These are phyloP conservation scores for Liposcelis brunnea DNA, from an alignment of 2,888 invertebrate genomes.

Conservation along the genomic window DNA sequence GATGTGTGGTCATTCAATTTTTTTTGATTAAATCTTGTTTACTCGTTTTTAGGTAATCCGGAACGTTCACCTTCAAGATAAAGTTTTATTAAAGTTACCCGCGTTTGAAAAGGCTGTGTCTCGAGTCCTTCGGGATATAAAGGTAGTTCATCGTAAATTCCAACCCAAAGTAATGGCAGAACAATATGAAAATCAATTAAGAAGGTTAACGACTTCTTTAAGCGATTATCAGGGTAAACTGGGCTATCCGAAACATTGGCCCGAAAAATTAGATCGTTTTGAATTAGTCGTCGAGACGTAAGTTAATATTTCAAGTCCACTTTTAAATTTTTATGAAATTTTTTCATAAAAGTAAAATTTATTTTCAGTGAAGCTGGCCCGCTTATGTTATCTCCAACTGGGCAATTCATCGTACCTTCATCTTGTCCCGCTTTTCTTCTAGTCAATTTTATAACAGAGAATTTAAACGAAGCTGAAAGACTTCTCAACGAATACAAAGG, in stretches of 20 bases:
- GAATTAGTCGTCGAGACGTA: constrained; percentile 82
- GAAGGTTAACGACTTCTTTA: constrained; percentile 68
- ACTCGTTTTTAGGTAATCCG: constrained; percentile 27
- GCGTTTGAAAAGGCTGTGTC: constrained; percentile 72
- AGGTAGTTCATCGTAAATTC: constrained; percentile 71
- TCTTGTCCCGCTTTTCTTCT: constrained; percentile 77
- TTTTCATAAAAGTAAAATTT: constrained; percentile 10
- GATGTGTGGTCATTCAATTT: too few species aligned
- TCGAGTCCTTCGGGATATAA: constrained; percentile 63
- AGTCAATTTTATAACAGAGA: constrained; percentile 62
- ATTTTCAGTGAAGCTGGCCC: constrained; percentile 73
- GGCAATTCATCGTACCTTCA: constrained; percentile 82
- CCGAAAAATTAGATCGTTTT: constrained; percentile 49
- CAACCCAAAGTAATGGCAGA: constrained; percentile 79
- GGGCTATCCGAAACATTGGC: constrained; percentile 55
- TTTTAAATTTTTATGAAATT: constrained; percentile 10
- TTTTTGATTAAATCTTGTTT: too few species aligned
- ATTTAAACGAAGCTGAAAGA: constrained; percentile 55
- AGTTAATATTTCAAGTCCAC: constrained; percentile 24
- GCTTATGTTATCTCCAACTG: constrained; percentile 81
- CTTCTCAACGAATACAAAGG: constrained; percentile 56
- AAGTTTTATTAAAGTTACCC: constrained; percentile 54
- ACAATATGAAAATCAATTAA: constrained; percentile 68
- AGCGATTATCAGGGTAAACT: constrained; percentile 51
- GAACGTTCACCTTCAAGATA: constrained; percentile 40